Base-by-base conservation (phyloP, 2,888 invertebrate genomes). In the Amorpha juglandis region DNA sequence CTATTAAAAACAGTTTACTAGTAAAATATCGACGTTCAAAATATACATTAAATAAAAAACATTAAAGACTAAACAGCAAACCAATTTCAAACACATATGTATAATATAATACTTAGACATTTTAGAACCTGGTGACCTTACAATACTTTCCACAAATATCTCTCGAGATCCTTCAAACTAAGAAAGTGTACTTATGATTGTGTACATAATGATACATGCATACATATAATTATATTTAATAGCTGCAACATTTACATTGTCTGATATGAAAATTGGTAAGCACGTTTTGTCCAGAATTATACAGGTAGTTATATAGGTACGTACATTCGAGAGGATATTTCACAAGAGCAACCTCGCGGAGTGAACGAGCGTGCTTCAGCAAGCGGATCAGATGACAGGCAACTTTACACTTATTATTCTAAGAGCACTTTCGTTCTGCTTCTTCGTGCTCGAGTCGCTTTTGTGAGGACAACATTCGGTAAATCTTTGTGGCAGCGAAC, bases 261-360 rank as follows among this genome's bases (percentile, higher is more conserved):
- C 45, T 19, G 42, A 42, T 58, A 58, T 42, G 58, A 58, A 58
- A 58, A 58, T 58, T 58, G 58, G 38, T 58, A 21, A 58, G 42
- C 58, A 58, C 58, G 58, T 14, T 65, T 50, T 65, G 55, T 48
- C 58, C 65, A 50, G 67, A 67, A 33, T 51, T 63, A 63, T 62
- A 16, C 27, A 27, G 4, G 27, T 27, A 27, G n/a, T n/a, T n/a
- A n/a, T n/a, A n/a, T n/a, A n/a, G n/a, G n/a, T 62, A 42, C 48
- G 19, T 63, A 63, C 63, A 63, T 63, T 51, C 69, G 70, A 68
- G 68, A 71, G 73, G 72, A 77, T 79, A 75, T 86, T 84, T 80
- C 80, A 73, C 76, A 84, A 86, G 72, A 65, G 38, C 75, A 84
- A 80, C 86, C 84, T 86, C 82, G 84, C 65, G 45, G 70, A 67